Conservation (phyloP, 1,140 invertebrate species). For the Dreissena rostriformis region DNA sequence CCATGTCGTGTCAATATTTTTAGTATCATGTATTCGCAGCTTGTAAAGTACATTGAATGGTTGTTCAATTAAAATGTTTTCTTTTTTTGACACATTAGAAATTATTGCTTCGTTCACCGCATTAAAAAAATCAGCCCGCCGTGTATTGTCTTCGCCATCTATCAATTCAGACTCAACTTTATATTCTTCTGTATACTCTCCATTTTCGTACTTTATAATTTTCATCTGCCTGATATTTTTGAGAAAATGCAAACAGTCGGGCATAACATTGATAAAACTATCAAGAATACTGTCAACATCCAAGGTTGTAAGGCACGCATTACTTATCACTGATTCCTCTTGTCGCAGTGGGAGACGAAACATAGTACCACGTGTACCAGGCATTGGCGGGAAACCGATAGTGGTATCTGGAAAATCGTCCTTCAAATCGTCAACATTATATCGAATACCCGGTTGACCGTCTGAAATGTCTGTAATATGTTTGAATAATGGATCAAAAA, state of each 20-base stretch:
- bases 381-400: constrained; percentile 50
- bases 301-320: constrained; percentile 61
- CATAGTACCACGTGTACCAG: constrained; percentile 49
- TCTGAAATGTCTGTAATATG: constrained; percentile 59
- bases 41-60: not conserved
- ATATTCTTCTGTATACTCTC: constrained; percentile 49
- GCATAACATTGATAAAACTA: constrained; percentile 64
- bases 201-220: constrained; percentile 61
- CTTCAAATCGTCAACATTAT: constrained; percentile 49
- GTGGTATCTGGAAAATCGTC: constrained; percentile 66
- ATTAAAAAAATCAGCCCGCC: constrained; percentile 42
- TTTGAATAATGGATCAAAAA: constrained; percentile 74
- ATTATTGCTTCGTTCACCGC: constrained; percentile 44
- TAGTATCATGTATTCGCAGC: not conserved
- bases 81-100: no score
- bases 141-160: not conserved
- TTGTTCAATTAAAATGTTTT: not conserved
- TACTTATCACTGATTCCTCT: constrained; percentile 66
- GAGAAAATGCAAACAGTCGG: constrained; percentile 72
- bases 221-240: constrained; percentile 67
- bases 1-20: constrained; percentile 52
- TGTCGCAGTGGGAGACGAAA: constrained; percentile 66
- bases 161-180: constrained; percentile 26
- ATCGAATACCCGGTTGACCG: constrained; percentile 66
- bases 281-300: constrained; percentile 67